Conservation (phyloP, 92 coral and sea anemone species). For the Meandrina meandrites region DNA sequence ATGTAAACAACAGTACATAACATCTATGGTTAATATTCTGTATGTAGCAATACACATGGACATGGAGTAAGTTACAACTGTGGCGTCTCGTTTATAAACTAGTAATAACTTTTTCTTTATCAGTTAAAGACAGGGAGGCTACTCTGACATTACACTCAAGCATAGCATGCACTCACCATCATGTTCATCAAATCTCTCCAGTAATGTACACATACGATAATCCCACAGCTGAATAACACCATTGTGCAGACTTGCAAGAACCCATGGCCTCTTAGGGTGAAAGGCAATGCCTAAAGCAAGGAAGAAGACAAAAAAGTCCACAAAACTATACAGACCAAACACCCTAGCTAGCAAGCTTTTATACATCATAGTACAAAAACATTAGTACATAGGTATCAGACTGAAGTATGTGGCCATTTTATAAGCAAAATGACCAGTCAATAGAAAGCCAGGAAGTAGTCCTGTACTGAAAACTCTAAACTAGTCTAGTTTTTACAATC, state of each 20-base stretch:
- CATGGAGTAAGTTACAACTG: no score
- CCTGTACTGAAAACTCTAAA: neutral
- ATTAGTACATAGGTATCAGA: neutral
- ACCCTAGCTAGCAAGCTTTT: no score
- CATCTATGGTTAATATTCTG: no score
- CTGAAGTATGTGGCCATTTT: neutral
- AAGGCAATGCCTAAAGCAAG: constrained; percentile 78
- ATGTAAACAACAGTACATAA: no score
- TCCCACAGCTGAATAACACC: constrained; percentile 99
- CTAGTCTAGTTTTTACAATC: neutral
- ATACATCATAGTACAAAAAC: neutral
- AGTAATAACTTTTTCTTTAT: neutral
- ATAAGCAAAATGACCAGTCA: neutral
- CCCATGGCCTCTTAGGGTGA: constrained; percentile 97
- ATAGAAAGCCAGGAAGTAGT: neutral
- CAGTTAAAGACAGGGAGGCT: neutral
- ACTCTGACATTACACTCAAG: neutral
- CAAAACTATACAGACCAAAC: neutral
- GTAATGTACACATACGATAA: constrained; percentile 96
- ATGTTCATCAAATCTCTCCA: constrained; percentile 98
- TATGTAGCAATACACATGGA: no score
- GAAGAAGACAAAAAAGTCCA: neutral
- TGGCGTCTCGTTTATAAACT: no score
- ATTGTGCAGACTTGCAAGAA: constrained; percentile 96
- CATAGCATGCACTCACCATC: constrained; percentile 67